phyloP scores from a whole-genome alignment of 2,888 invertebrate species.

The Sphinx pinastri region DNA sequence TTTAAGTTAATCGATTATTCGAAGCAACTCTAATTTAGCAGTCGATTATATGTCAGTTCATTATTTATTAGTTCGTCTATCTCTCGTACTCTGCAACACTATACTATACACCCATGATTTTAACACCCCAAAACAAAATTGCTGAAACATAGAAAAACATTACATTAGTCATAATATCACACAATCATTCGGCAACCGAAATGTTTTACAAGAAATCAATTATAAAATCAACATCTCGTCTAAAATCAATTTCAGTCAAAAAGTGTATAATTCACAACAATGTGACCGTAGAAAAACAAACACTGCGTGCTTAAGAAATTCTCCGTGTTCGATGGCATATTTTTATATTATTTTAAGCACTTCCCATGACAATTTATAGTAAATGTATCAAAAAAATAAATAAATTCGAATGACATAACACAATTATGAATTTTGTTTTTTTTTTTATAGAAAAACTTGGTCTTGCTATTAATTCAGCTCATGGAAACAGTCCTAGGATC shows the following conservation, averaged over 20 bases:
- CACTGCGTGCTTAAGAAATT: neutral
- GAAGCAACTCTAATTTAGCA: constrained; percentile 3
- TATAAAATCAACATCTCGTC: constrained; percentile 16
- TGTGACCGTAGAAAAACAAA: constrained; percentile 8
- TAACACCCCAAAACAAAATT: constrained; percentile 30
- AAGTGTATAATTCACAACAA: constrained; percentile 27
- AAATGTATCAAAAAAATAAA: too few species aligned
- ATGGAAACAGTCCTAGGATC: too few species aligned
- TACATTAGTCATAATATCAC: constrained; percentile 31
- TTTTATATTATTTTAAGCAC: too few species aligned
- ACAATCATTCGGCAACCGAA: constrained; percentile 32
- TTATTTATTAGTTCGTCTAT: neutral
- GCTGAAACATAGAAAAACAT: constrained; percentile 50
- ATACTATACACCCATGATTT: neutral
- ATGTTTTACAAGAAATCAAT: constrained; percentile 8
- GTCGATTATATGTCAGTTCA: neutral
- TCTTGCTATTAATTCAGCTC: too few species aligned
- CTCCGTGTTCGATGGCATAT: neutral
- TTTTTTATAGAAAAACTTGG: too few species aligned
- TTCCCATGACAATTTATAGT: too few species aligned
- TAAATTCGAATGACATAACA: too few species aligned
- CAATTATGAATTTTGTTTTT: too few species aligned
- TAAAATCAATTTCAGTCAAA: constrained; percentile 21
- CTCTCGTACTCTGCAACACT: neutral
- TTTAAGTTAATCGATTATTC: neutral